A percentile compares a stretch with the other conserved stretches of the same genome.
Evolutionary conservation across 2,797 vertebrate genomes (phyloP).

Genomic region (Platalea minor): DNA sequence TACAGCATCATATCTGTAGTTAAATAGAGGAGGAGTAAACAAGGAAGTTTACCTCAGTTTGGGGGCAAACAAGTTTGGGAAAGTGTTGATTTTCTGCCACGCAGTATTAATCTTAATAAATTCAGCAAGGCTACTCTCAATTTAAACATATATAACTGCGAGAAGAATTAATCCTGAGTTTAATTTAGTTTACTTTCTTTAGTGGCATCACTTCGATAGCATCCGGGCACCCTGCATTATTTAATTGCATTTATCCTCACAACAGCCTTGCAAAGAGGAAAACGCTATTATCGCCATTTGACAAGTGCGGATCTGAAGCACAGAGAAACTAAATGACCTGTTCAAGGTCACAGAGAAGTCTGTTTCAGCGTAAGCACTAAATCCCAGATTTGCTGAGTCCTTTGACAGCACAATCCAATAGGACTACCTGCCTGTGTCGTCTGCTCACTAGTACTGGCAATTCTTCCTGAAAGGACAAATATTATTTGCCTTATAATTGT

Average conservation of each 20-base stretch:
- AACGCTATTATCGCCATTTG: background rate
- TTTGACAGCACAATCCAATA: background rate
- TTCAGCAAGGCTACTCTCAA: background rate
- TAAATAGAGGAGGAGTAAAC: background rate
- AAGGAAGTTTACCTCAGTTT: background rate
- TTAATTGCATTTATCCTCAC: slow-evolving; percentile 30
- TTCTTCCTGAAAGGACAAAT: background rate
- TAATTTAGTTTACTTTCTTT: background rate
- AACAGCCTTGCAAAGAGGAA: background rate
- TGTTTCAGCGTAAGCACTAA: slow-evolving; percentile 23
- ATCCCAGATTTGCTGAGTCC: slow-evolving; percentile 12
- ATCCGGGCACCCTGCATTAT: background rate
- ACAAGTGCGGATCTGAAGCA: background rate
- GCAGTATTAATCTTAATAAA: background rate
- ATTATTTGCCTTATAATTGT: background rate
- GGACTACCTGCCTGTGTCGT: background rate
- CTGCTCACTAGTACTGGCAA: background rate
- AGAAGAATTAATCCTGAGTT: background rate
- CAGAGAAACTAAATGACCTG: background rate
- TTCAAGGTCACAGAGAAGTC: slow-evolving; percentile 1
- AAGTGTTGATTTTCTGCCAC: background rate
- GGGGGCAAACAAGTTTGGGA: background rate
- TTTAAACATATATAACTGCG: background rate
- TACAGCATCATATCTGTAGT: background rate
- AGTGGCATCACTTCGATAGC: background rate